Evolutionary conservation across 2,113 vertebrate genomes (phyloP), one percentile per base, ranked within the genome.

Genomic region (Pavo muticus): DNA sequence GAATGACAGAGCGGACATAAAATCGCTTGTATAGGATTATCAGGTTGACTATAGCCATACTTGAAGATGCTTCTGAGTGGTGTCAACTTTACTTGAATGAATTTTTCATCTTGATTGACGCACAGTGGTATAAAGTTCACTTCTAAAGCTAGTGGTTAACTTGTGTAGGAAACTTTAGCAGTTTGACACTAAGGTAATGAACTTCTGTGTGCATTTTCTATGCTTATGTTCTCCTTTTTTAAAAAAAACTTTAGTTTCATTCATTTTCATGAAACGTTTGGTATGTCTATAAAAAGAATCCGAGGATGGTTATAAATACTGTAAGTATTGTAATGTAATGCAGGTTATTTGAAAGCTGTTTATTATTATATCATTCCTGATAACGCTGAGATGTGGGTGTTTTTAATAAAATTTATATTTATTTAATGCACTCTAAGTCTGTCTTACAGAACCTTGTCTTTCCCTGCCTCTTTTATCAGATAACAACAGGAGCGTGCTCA

Each of bases 331-430:
- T 99, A 99, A 99, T 99, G 98, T 99, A 99, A 98, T 99, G 98
- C 99, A 99, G 98, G 99, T 98, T 99, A 99, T 99, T 98, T 99
- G 98, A 99, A 99, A 99, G 99, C 98, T 99, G 99, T 99, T 99
- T 99, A 99, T 99, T 99, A 99, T 99, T 99, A 99, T 99, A 99
- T 99, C 99, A 99, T 99, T 99, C 99, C 99, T 99, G 98, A 99
- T 98, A 99, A 99, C 95, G 98, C 99, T 98, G 98, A 99, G 98
- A 99, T 99, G 98, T 99, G 99, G 99, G 99, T 99, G 99, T 99
- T 99, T 99, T 99, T 98, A 99, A 99, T 99, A 99, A 99, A 99
- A 99, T 99, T 98, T 99, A 99, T 99, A 99, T 99, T 99, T 99
- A 99, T 99, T 99, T 99, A 99, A 99, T 99, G 98, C 98, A 98